Evolutionary conservation across 2,113 vertebrate genomes (phyloP), one percentile per base, ranked within the genome.

Genomic region (Zosterops borbonicus): DNA sequence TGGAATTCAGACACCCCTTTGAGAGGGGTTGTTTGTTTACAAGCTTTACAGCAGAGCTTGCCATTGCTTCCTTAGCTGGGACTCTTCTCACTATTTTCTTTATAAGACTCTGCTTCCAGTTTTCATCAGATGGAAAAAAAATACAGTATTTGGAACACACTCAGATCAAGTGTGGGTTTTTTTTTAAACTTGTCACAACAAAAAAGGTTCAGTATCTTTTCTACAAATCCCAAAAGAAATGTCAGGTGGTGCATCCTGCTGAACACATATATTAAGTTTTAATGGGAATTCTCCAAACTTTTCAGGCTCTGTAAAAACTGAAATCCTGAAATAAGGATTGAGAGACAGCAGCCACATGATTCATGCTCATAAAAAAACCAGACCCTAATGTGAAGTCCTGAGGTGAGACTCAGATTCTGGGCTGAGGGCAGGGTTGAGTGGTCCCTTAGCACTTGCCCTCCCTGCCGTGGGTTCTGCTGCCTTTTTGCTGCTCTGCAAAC

Each of bases 41-140:
- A 87, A 23, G 63, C 49, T 76, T 90, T 87, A 75, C 20, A 90
- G 62, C 44, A 23, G 17, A 23, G 7, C 68, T 22, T 92, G 71
- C 77, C 47, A 49, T 29, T 49, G 17, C 52, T 76, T 93, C 83
- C 74, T 64, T 49, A 82, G 81, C 82, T 69, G 46, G 55, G 59
- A 58, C 29, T 94, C 63, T 90, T 95, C 92, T 73, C 82, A 83
- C 64, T 55, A 47, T 52, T 91, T 73, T 53, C 89, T 70, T 63
- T 73, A 73, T 25, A 85, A 84, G 53, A 25, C 49, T 76, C 52
- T 39, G 29, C 74, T 46, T 83, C 67, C 65, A 77, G 31, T 91
- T 76, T 76, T 80, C 39, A 87, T 62, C 69, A 78, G 50, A 77
- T 24, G 31, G 33, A 25, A 64, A 75, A 82, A 60, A 53, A 55